These are phyloP conservation scores for Archocentrus centrarchus DNA, from an alignment of 2,113 vertebrate species.

Conservation along the genomic window DNA sequence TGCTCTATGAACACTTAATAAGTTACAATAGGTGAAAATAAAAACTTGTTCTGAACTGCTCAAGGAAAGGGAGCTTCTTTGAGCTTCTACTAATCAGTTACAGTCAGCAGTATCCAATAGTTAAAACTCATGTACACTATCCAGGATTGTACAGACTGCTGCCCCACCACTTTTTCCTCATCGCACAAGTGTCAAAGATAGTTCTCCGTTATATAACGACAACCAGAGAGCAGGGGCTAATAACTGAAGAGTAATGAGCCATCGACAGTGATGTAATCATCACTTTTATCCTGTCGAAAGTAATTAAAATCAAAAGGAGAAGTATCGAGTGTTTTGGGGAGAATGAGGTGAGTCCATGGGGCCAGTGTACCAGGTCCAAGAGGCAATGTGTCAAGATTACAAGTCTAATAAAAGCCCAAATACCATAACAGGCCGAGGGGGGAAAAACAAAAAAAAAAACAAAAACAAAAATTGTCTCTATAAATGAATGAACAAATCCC, in stretches of 20 bases:
- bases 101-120: not conserved
- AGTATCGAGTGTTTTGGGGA: constrained; percentile 18
- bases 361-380: constrained; percentile 11
- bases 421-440: not conserved
- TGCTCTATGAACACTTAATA: not conserved
- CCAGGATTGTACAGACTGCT: not conserved
- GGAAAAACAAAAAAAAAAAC: not conserved
- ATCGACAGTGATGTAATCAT: constrained; percentile 62
- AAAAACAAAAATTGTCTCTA: not conserved
- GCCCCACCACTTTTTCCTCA: not conserved
- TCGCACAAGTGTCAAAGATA: not conserved
- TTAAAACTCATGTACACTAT: not conserved
- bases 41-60: not conserved
- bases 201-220: constrained; percentile 57
- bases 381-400: constrained; percentile 17
- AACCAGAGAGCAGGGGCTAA: constrained; percentile 21
- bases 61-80: not conserved
- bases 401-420: not conserved
- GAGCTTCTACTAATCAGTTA: not conserved
- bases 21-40: not conserved
- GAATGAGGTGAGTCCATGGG: constrained; percentile 12
- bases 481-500: not conserved
- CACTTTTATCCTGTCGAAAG: constrained; percentile 44
- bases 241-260: constrained; percentile 69
- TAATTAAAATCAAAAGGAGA: constrained; percentile 51